Conservation (phyloP, 2,113 vertebrate genomes). For the Phocoena sinus region DNA sequence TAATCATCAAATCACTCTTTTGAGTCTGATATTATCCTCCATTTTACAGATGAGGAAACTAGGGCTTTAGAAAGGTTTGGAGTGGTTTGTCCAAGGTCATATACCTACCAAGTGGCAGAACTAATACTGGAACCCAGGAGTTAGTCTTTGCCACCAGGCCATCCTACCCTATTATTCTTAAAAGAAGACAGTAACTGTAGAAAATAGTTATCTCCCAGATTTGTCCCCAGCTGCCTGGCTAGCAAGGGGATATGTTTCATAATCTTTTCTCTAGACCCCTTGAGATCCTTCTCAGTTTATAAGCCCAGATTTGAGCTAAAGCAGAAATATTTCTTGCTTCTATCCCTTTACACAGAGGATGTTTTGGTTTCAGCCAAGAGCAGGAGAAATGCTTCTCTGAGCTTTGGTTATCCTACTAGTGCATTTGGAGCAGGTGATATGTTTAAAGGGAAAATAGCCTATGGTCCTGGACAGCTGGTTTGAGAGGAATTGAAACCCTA, state of each 20-base stretch:
- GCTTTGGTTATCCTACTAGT: not conserved
- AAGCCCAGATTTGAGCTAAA: conserved; percentile 33
- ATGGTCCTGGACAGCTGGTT: not conserved
- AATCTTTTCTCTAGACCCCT: not conserved
- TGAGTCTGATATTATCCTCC: not conserved
- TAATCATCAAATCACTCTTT: not conserved
- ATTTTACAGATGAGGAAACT: not conserved
- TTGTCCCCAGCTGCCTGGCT: not conserved
- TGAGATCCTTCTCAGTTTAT: conserved; percentile 35
- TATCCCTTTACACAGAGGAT: conserved; percentile 27
- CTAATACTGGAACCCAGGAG: not conserved
- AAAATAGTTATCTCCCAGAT: not conserved
- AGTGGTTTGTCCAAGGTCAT: not conserved
- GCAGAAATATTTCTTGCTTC: conserved; percentile 37
- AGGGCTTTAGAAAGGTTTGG: not conserved
- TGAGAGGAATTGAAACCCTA: conserved; percentile 24
- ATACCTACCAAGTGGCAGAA: not conserved
- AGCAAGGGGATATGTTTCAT: conserved; percentile 13
- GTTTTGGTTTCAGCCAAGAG: conserved; percentile 24
- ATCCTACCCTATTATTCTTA: not conserved
- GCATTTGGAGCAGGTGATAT: conserved; percentile 24
- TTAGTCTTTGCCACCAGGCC: not conserved
- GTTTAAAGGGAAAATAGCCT: conserved; percentile 39
- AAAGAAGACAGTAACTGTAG: not conserved
- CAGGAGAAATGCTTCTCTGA: not conserved